These are phyloP conservation scores for Dryocosmus kuriphilus DNA, from an alignment of 2,888 invertebrate genomes.

Conservation along the genomic window DNA sequence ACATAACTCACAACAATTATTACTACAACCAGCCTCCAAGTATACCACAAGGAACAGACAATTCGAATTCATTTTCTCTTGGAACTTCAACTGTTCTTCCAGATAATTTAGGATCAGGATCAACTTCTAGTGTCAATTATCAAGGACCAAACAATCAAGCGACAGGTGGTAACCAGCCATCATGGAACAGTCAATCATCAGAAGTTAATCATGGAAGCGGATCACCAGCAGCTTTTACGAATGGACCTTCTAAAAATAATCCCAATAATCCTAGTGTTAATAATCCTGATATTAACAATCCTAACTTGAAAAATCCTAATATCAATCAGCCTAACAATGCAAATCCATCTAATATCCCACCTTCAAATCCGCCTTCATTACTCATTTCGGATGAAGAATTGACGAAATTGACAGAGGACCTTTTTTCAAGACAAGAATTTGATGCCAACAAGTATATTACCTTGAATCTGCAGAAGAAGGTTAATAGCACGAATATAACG, in stretches of 20 bases:
- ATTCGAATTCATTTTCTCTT: neutral
- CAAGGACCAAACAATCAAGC: slow-evolving; percentile 21
- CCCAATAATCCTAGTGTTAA: neutral
- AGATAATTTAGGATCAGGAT: neutral
- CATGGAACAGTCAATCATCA: neutral
- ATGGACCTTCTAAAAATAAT: neutral
- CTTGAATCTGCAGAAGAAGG: slow-evolving; percentile 66
- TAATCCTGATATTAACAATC: neutral
- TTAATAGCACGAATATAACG: slow-evolving; percentile 56
- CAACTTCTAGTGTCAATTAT: neutral
- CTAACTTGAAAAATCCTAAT: neutral
- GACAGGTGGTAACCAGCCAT: neutral
- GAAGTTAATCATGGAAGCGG: neutral
- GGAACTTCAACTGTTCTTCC: neutral
- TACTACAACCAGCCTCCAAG: slow-evolving; percentile 47
- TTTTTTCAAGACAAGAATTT: slow-evolving; percentile 65
- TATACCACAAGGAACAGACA: slow-evolving; percentile 13
- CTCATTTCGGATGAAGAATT: slow-evolving; percentile 66
- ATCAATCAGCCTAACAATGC: neutral
- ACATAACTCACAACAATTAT: slow-evolving; percentile 54
- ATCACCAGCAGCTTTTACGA: neutral
- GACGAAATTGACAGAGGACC: slow-evolving; percentile 66
- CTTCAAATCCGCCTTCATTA: neutral
- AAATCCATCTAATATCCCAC: neutral
- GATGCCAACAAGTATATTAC: slow-evolving; percentile 61